These are phyloP conservation scores for Halictus quadricinctus DNA, from an alignment of 2,888 invertebrate genomes.

Conservation along the genomic window DNA sequence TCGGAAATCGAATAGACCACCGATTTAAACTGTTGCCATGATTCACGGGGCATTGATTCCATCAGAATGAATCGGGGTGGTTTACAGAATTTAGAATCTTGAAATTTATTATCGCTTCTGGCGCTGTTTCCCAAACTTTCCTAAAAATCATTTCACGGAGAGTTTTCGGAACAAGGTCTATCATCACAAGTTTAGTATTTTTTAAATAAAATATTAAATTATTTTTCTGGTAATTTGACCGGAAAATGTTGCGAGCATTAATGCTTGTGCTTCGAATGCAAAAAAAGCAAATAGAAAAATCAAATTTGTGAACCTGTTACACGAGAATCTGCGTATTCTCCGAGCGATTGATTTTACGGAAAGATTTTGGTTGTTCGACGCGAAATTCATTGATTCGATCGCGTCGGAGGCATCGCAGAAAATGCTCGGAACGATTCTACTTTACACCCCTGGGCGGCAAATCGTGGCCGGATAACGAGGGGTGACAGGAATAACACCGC, in stretches of 20 bases:
- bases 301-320: no score
- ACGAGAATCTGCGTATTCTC: no score
- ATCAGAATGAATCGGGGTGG: background rate
- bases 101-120: background rate
- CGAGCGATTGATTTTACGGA: no score
- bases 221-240: no score
- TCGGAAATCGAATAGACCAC: background rate
- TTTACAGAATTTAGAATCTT: background rate
- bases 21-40: conserved; percentile 1
- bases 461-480: conserved; percentile 9
- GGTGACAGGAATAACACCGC: conserved; percentile 62
- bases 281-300: no score
- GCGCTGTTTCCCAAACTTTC: background rate
- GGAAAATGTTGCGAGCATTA: no score
- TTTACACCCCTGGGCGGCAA: conserved; percentile 11
- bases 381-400: background rate
- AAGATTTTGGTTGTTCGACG: background rate
- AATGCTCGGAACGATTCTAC: background rate
- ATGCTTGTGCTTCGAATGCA: no score
- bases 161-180: background rate
- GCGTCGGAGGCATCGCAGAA: background rate
- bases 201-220: no score
- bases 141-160: background rate
- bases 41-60: conserved; percentile 5
- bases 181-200: no score